Base-by-base conservation (phyloP, 2,888 invertebrate genomes). In the Macrophya alboannulata region DNA sequence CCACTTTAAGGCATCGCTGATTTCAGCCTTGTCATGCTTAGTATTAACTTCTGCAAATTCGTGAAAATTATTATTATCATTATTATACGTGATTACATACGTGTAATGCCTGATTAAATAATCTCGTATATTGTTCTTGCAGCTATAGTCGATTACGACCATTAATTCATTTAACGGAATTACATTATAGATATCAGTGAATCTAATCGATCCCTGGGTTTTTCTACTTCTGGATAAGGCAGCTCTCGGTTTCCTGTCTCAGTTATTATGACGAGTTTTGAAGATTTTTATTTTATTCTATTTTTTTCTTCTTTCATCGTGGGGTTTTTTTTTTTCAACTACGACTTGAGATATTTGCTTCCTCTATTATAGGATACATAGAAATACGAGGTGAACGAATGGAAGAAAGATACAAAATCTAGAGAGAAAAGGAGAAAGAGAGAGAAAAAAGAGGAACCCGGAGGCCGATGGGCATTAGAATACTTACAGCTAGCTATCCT, bases 361-460 rank as follows among this genome's bases (percentile, higher is more conserved):
- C n/a, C 55, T n/a, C n/a, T 55, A n/a, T 55, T 55, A 55, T 8
- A 55, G n/a, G 1, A 48, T 48, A 48, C 5, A 12, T 21, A 62
- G 21, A 62, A 25, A 62, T 4, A 12, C 10, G 25, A 48, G 48
- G 12, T 9, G 10, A 25, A 62, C 25, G 62, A 25, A 62, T 25
- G 25, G 25, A 62, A 25, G 62, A 62, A 62, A 62, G 12, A 55
- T n/a, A 2, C 8, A 8, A 65, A 48, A 83, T n/a, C 31, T 51
- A 77, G 81, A 79, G 31, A 31, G 59, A 72, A 83, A 71, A 17
- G 74, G 48, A 85, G 51, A 81, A 55, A 59, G 40, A 59, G 40
- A 25, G 71, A 68, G 17, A 82, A 83, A 86, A 68, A 84, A 59
- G 87, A 85, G 84, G 84, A 59, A 71, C 9, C 31, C 0, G 10